phyloP scores from a whole-genome alignment of 2,888 invertebrate species.

The Noctua janthe region DNA sequence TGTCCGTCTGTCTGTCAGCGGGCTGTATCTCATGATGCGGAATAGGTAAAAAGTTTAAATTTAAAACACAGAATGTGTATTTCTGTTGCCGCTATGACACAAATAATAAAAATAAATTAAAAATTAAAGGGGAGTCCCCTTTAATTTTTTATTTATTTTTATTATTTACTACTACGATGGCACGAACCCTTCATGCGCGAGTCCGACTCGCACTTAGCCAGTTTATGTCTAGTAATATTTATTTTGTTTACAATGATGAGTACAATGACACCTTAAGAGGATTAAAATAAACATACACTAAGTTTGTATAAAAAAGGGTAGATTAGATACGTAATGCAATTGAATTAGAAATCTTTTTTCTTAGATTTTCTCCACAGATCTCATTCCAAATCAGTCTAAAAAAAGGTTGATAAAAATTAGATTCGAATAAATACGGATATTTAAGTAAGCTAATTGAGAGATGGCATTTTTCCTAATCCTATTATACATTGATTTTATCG shows the following conservation, averaged over 20 bases:
- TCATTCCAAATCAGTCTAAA: neutral
- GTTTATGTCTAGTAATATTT: neutral
- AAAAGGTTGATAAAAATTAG: neutral
- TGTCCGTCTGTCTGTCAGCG: too few species aligned
- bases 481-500: slow-evolving; percentile 51
- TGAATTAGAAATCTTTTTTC: neutral
- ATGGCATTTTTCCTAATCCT: slow-evolving; percentile 23
- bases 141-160: too few species aligned
- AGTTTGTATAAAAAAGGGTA: neutral
- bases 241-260: neutral
- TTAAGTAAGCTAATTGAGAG: slow-evolving; percentile 5
- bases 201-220: too few species aligned
- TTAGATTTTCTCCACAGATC: neutral
- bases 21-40: too few species aligned
- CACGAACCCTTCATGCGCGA: too few species aligned
- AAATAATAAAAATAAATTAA: too few species aligned
- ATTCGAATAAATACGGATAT: neutral
- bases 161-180: too few species aligned
- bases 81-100: too few species aligned
- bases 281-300: neutral
- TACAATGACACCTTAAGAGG: neutral
- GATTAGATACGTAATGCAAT: neutral
- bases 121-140: too few species aligned
- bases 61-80: too few species aligned
- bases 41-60: too few species aligned